Evolutionary conservation across 2,113 vertebrate genomes (phyloP), one percentile per base, ranked within the genome.

Genomic region (Taurulus bubalis): DNA sequence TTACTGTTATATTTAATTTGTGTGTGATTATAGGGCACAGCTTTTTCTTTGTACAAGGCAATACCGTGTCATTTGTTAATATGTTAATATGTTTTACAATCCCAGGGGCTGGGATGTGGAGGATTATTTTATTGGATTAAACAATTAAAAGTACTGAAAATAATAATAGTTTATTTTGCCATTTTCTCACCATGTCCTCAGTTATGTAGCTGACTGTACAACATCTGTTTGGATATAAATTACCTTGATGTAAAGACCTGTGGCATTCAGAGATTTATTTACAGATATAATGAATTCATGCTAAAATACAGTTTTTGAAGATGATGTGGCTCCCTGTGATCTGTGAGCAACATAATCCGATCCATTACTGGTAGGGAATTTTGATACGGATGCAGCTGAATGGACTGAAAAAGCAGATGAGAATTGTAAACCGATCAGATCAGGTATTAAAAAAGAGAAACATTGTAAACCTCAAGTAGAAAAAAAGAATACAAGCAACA

Each of bases 321-420:
- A 68, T 68, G 11, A 49, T 32, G 42, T 20, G 10, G 16, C 47
- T 68, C 1, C 9, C 26, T 16, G 9, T 32, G 10, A 68, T 49
- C 65, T 49, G 28, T 68, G 28, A 68, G 45, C 24, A 49, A 67
- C 42, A 67, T 67, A 42, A 42, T 42, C 40, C 58, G 24, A 20
- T n/a, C 26, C 26, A 20, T 72, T 16, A 73, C 32, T 38, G 68
- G 6, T 8, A 6, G 15, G 22, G 6, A 71, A 34, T 24, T 36
- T 53, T 36, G 15, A 28, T 30, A n/a, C 51, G 40, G 24, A 15
- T 22, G 70, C 36, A 72, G 70, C 68, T 26, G 34, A 55, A 70
- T 59, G 69, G 24, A 72, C 69, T 22, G 70, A 45, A 42, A 59
- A 30, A 60, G 38, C 38, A 60, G 24, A 30, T 42, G 24, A n/a